These are phyloP conservation scores for Gymnoscopelus braueri DNA, from an alignment of 2,797 vertebrate genomes.

Conservation along the genomic window DNA sequence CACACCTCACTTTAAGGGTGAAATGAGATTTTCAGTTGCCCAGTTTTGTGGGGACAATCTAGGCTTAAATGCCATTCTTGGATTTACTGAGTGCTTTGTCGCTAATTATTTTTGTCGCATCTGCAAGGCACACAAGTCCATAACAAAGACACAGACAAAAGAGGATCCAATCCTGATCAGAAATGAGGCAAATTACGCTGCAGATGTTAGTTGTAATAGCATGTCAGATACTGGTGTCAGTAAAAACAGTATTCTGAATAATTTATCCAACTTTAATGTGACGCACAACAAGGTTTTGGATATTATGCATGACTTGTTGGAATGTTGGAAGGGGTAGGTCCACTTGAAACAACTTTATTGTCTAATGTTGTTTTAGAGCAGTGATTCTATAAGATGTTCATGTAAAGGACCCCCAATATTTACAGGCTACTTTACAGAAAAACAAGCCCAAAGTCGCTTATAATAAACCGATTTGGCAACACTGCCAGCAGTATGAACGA, in stretches of 20 bases:
- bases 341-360: neutral
- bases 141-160: conserved; percentile 1
- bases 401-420: too few relatives aligned
- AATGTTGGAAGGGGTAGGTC: conserved; percentile 3
- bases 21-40: conserved; percentile 1
- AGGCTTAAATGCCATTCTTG: conserved; percentile 24
- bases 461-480: too few relatives aligned
- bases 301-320: neutral
- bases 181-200: conserved; percentile 4
- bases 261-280: conserved; percentile 13
- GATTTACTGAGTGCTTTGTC: conserved; percentile 23
- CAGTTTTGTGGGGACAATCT: conserved; percentile 21
- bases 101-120: conserved; percentile 6
- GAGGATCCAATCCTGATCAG: conserved; percentile 1
- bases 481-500: too few relatives aligned
- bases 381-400: too few relatives aligned
- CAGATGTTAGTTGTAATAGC: conserved; percentile 2
- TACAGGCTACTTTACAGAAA: too few relatives aligned
- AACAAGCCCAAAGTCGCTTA: too few relatives aligned
- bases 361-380: too few relatives aligned
- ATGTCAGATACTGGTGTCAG: conserved; percentile 16
- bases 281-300: neutral
- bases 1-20: conserved; percentile 8
- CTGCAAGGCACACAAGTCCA: conserved; percentile 8
- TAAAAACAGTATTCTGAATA: conserved; percentile 6